Evolutionary conservation across 2,113 vertebrate species (phyloP).

Genomic region (Nothocercus julius): DNA sequence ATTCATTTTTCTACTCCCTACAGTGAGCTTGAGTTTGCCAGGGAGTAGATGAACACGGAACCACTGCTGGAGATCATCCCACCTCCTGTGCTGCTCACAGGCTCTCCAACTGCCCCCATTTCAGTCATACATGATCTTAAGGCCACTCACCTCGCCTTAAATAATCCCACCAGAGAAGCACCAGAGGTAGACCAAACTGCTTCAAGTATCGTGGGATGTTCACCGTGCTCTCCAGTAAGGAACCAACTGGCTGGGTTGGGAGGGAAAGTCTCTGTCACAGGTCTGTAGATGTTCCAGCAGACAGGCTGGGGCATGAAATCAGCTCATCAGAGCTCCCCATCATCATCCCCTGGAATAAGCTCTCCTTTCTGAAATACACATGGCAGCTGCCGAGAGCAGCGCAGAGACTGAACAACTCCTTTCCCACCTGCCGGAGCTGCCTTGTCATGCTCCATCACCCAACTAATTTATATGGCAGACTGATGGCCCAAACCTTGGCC

Average conservation of each 20-base stretch:
- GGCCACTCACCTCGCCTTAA: neutral
- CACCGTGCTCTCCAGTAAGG: neutral
- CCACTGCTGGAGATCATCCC: neutral
- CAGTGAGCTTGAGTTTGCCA: neutral
- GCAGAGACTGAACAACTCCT: neutral
- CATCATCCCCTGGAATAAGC: neutral
- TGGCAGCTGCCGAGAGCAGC: neutral
- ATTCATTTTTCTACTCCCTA: neutral
- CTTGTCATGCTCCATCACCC: neutral
- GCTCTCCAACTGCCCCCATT: neutral
- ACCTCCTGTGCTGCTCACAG: neutral
- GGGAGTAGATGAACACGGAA: neutral
- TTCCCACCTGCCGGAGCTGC: neutral
- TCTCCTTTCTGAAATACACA: neutral
- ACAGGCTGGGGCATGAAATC: neutral
- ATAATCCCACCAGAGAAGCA: neutral
- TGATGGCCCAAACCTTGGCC: fast-evolving
- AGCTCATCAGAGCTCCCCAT: neutral
- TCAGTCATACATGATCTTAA: neutral
- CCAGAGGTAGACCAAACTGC: neutral
- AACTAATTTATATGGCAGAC: neutral
- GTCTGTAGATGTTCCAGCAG: slow-evolving; percentile 16
- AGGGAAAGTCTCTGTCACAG: neutral
- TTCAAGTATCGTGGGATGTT: neutral
- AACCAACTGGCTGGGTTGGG: neutral